Evolutionary conservation across 2,797 vertebrate genomes (phyloP).

Genomic region (Scolopax bukidnonensis): DNA sequence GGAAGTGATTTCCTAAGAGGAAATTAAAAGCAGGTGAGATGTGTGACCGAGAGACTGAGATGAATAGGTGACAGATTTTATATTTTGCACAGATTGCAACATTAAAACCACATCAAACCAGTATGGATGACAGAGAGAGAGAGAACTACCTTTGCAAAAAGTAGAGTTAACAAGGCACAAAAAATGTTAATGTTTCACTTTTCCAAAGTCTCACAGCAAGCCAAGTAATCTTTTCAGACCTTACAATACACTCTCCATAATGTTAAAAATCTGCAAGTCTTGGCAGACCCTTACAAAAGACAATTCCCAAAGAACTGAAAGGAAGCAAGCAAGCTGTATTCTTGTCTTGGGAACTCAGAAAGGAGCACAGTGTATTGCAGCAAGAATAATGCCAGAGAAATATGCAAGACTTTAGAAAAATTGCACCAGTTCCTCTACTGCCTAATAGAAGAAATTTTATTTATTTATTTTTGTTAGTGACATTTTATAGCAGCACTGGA

Average conservation of each 20-base stretch:
- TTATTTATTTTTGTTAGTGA: neutral
- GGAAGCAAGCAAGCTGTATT: neutral
- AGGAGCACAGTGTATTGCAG: neutral
- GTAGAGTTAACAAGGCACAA: neutral
- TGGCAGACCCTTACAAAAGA: neutral
- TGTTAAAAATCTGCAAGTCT: neutral
- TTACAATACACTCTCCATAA: neutral
- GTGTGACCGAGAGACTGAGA: neutral
- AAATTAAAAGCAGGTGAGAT: conserved; percentile 13
- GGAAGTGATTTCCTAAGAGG: neutral
- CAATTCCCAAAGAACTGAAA: neutral
- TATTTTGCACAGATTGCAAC: neutral
- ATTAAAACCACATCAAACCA: neutral
- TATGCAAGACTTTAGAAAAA: neutral
- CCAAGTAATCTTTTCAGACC: neutral
- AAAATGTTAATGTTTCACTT: neutral
- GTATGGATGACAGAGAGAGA: neutral
- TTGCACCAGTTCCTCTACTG: accelerated
- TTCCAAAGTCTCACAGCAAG: neutral
- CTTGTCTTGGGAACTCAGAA: neutral
- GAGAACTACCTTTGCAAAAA: neutral
- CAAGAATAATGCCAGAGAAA: neutral
- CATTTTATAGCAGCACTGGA: neutral
- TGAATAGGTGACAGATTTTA: neutral
- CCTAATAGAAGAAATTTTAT: neutral